phyloP scores from a whole-genome alignment of 1,140 invertebrate genomes.

The Drosophila pallidifrons region DNA sequence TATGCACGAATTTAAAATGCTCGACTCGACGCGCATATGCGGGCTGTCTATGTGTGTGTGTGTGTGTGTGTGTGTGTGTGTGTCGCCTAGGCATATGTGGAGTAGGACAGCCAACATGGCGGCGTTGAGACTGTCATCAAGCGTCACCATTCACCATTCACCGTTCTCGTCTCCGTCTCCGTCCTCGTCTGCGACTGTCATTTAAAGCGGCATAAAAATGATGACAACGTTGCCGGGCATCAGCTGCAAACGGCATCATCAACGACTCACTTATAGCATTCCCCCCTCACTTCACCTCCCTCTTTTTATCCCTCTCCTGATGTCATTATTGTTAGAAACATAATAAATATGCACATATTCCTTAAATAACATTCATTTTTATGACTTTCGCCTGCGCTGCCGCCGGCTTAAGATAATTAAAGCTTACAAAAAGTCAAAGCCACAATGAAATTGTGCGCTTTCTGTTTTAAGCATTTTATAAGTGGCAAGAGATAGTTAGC shows the following conservation, averaged over 20 bases:
- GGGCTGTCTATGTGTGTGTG: not conserved
- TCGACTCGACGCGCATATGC: not conserved
- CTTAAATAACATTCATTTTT: conserved; percentile 46
- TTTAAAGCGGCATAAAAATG: conserved; percentile 61
- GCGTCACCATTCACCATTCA: conserved; percentile 34
- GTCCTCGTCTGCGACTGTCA: conserved; percentile 37
- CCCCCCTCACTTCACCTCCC: no score
- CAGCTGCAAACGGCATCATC: conserved; percentile 50
- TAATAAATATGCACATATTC: conserved; percentile 49
- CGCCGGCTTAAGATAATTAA: conserved; percentile 44
- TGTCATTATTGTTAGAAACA: conserved; percentile 41
- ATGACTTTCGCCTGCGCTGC: conserved; percentile 24
- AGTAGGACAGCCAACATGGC: conserved; percentile 57
- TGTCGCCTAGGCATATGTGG: conserved; percentile 39
- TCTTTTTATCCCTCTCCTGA: not conserved
- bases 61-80: conserved; percentile 15
- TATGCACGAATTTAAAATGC: conserved; percentile 50
- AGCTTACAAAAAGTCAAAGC: not conserved
- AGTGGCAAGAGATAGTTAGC: not conserved
- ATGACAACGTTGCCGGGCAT: conserved; percentile 48
- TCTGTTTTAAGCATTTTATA: not conserved
- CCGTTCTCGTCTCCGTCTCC: not conserved
- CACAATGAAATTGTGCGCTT: not conserved
- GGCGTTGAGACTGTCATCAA: conserved; percentile 51
- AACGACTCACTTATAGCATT: conserved; percentile 12